Evolutionary conservation across 1,140 invertebrate genomes (phyloP).

Genomic region (Euschistus heros): DNA sequence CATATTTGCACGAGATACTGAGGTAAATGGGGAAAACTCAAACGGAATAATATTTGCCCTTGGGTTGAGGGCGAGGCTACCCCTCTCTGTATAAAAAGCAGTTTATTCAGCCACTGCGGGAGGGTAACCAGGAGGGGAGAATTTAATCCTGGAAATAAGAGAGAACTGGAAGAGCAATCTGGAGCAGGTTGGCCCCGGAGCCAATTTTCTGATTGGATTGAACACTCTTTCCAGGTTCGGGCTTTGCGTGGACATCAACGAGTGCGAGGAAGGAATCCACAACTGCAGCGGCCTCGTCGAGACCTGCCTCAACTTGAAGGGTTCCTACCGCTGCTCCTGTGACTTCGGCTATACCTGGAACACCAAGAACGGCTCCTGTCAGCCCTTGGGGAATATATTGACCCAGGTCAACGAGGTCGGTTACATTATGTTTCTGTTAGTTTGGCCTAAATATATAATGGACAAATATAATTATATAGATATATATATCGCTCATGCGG

Average conservation of each 20-base stretch:
- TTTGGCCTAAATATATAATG: no score
- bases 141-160: not conserved
- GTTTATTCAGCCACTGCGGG: not conserved
- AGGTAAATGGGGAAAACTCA: no score
- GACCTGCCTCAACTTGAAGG: conserved; percentile 46
- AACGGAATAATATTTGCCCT: no score
- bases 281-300: conserved; percentile 38
- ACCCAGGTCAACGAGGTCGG: no score
- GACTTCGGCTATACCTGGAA: conserved; percentile 19
- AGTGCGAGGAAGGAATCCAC: conserved; percentile 39
- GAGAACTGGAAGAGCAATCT: not conserved
- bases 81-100: not conserved
- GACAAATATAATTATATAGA: no score
- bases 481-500: no score
- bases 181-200: not conserved
- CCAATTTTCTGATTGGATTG: no score
- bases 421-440: no score
- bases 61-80: no score
- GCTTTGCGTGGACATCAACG: conserved; percentile 51
- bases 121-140: not conserved
- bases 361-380: not conserved
- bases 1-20: no score
- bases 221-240: conserved; percentile 35
- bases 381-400: not conserved
- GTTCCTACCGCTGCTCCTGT: conserved; percentile 42